Percentiles rank a stretch among this genome's conserved stretches.
Evolutionary conservation across 2,888 invertebrate species (phyloP).

Genomic region (Malacosoma neustria): DNA sequence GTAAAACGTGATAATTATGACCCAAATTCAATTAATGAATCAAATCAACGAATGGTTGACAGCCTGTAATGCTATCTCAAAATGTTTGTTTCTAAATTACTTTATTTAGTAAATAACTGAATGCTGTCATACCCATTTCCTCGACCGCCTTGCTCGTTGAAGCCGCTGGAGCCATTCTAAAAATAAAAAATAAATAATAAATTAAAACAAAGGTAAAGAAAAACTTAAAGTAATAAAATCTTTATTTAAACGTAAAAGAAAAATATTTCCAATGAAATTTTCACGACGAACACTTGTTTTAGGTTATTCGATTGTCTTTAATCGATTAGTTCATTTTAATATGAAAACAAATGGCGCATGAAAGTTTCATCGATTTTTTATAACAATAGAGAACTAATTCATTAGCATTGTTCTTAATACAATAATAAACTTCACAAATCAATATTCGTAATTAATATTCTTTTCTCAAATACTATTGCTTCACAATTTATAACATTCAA

Average conservation of each 20-base stretch:
- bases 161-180: constrained; percentile 89
- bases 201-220: constrained; percentile 37
- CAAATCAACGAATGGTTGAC: no score
- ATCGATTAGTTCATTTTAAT: not conserved
- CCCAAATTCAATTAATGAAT: no score
- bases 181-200: constrained; percentile 78
- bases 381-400: constrained; percentile 29
- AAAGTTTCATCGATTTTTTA: constrained; percentile 16
- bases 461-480: no score
- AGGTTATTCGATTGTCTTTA: constrained; percentile 10
- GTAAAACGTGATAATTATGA: no score
- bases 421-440: no score
- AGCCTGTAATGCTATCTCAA: no score
- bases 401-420: not conserved
- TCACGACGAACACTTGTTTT: constrained; percentile 9
- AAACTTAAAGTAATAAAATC: constrained; percentile 40
- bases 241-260: constrained; percentile 37
- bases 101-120: no score
- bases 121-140: constrained; percentile 92
- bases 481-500: no score
- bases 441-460: no score
- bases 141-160: constrained; percentile 84
- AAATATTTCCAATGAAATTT: constrained; percentile 22
- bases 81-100: no score
- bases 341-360: constrained; percentile 4